Base-by-base conservation (phyloP, 2,888 invertebrate genomes). In the Mongoloraphidia duomilia region DNA sequence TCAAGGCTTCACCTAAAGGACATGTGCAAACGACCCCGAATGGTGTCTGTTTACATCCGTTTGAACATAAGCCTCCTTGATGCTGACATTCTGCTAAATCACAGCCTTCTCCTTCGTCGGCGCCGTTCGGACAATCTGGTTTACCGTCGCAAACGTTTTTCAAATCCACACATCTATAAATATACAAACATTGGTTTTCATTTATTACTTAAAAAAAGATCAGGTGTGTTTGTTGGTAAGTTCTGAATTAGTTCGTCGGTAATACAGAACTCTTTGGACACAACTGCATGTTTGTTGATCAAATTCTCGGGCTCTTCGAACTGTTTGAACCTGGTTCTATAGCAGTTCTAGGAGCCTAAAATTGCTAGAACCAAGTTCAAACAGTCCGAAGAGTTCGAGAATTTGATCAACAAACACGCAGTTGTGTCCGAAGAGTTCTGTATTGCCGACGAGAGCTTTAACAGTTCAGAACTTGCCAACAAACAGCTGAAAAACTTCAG, bases 91-190 rank as follows among this genome's bases (percentile, higher is more conserved):
- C 85, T 1, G 79, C 79, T 44, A 88, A 73, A 59, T 85, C 90
- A 63, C 98, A 96, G 46, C 85, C 84, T 9, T 83, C 79, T 37
- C 96, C 95, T 75, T 98, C 97, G 62, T 94, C 93, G 0, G 82
- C 80, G 1, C 90, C 92, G 61, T 92, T 92, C 0, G 96, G 96
- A 67, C 97, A 98, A 61, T 96, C 91, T 0, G 74, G 67, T 37
- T 80, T 83, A 6, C 79, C 82, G 65, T 98, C 90, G 66, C 97
- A 98, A 1, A 98, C 88, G 55, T 79, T 80, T 0, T 88, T 85
- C 11, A 84, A 70, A 61, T 93, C 91, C 43, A 97, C 81, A 62
- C 97, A 97, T 6, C 26, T 3, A 55, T 56, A 34, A 26, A 26
- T 1, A 41, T 39, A 42, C n/a, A 12, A 12, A 9, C 12, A n/a